Percentiles rank a stretch among this genome's conserved stretches.
phyloP scores from a whole-genome alignment of 2,888 invertebrate species.

The Caenorhabditis parvicauda region DNA sequence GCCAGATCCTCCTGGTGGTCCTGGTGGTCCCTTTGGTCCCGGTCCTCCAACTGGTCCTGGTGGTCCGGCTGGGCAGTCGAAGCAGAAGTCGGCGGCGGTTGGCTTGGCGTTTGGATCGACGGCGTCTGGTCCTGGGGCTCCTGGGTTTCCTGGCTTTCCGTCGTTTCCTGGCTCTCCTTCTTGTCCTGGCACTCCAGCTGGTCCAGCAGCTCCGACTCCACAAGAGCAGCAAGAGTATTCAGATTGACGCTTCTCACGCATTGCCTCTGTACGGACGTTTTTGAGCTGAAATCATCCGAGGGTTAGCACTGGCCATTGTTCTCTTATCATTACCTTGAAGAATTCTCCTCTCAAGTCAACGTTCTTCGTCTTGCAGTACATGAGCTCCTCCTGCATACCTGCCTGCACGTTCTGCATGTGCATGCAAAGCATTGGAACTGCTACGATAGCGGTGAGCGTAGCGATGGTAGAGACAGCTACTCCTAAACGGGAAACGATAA shows the following conservation, averaged over 20 bases:
- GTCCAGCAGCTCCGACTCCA: slow-evolving; percentile 33
- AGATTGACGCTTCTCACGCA: slow-evolving; percentile 28
- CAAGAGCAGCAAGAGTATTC: slow-evolving; percentile 37
- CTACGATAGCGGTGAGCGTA: slow-evolving; percentile 48
- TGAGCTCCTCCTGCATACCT: slow-evolving; percentile 46
- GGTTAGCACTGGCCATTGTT: not conserved
- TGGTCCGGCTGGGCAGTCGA: slow-evolving; percentile 44
- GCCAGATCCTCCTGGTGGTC: slow-evolving; percentile 44
- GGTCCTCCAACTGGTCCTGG: slow-evolving; percentile 41
- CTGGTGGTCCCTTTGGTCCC: slow-evolving; percentile 48
- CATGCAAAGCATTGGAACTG: slow-evolving; percentile 59
- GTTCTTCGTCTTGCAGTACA: slow-evolving; percentile 37
- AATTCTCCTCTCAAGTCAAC: slow-evolving; percentile 27
- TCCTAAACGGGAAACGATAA: slow-evolving; percentile 16
- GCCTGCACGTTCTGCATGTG: slow-evolving; percentile 56
- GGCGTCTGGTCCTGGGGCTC: slow-evolving; percentile 32
- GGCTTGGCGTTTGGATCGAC: slow-evolving; percentile 24
- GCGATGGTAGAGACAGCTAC: slow-evolving; percentile 52
- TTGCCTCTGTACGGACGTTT: slow-evolving; percentile 4
- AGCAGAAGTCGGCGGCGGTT: slow-evolving; percentile 40
- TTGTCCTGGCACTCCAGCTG: slow-evolving; percentile 28
- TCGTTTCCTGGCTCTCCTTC: slow-evolving; percentile 39
- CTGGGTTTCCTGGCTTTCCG: slow-evolving; percentile 37
- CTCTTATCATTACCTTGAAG: slow-evolving; percentile 17
- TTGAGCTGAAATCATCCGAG: slow-evolving; percentile 7